Base-by-base conservation (phyloP, 2,888 invertebrate species). In the Augochlorella aurata region DNA sequence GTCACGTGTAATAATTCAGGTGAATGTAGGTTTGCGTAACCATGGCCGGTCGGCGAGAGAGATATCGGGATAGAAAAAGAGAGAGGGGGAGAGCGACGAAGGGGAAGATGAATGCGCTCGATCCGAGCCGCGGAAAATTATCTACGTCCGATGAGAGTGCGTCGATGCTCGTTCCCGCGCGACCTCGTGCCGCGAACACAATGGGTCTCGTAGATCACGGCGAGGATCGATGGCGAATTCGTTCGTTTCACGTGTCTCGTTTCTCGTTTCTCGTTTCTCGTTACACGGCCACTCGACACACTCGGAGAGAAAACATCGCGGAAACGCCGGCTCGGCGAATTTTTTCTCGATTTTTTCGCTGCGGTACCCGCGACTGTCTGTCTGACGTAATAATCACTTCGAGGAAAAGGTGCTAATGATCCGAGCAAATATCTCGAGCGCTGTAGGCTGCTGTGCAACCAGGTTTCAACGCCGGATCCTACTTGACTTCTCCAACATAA, bases 11-110 rank as follows among this genome's bases (percentile, higher is more conserved):
- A 86, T 72, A 66, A 82, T 82, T 71, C 86, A 78, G 76, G 66
- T 75, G 84, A 86, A 86, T 29, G 82, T 71, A 69, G 82, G 75
- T 80, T 76, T 74, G 77, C 54, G 82, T 77, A 81, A 85, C 81
- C 81, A 52, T 65, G 71, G 50, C 45, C 16, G 61, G 16, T 18
- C 72, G 74, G 58, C 66, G 70, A n/a, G 47, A 52, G 77, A 81
- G 73, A 82, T 1, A 69, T 29, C 29, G 24, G 3, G 38, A 38
- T 38, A n/a, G 47, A 66, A 73, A 71, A 47, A 14, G 29, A 49
- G 50, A 29, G 63, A 66, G 38, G 47, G 38, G 58, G 58, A 77
- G 38, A 21, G 77, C 76, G 73, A 82, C 29, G 24, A 21, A 54
- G 7, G 58, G 66, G 65, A 24, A 21, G 45, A 45, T 58, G 70